phyloP scores from a whole-genome alignment of 2,888 invertebrate species.

The Aradus depressus region DNA sequence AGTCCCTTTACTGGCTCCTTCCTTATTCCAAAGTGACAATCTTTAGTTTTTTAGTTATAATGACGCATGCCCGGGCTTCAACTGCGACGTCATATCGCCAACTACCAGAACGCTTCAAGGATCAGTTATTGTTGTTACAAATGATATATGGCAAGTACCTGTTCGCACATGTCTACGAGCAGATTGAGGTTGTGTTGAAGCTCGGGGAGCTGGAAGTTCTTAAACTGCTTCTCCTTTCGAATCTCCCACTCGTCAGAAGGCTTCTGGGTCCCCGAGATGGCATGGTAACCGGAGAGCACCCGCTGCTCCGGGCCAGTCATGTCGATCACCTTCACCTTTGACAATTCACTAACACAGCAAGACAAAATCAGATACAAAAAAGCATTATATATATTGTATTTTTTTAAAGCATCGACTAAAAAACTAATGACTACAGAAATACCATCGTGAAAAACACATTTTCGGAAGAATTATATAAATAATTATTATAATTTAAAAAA shows the following conservation, averaged over 20 bases:
- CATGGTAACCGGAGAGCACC: slow-evolving; percentile 85
- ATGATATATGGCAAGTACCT: slow-evolving; percentile 41
- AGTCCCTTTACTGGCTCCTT: too few relatives aligned
- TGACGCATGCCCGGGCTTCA: too few relatives aligned
- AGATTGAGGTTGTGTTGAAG: slow-evolving; percentile 84
- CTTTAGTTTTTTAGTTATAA: too few relatives aligned
- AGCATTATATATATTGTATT: not conserved
- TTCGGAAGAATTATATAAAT: not conserved
- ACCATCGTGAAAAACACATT: not conserved
- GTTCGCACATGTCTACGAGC: slow-evolving; percentile 85
- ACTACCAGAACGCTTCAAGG: too few relatives aligned
- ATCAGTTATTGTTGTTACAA: too few relatives aligned
- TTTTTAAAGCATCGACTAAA: not conserved
- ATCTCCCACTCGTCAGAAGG: slow-evolving; percentile 45
- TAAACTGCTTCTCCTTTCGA: slow-evolving; percentile 47
- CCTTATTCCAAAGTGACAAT: too few relatives aligned
- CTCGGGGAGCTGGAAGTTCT: slow-evolving; percentile 73
- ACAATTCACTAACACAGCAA: slow-evolving; percentile 45
- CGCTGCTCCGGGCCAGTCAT: slow-evolving; percentile 95
- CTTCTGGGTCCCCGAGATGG: slow-evolving; percentile 55
- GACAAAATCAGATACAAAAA: not conserved
- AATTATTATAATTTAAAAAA: too few relatives aligned
- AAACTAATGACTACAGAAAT: not conserved
- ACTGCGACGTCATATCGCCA: too few relatives aligned
- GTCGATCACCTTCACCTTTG: slow-evolving; percentile 93